Evolutionary conservation across 2,888 invertebrate species (phyloP).

Genomic region (Liposcelis brunnea): DNA sequence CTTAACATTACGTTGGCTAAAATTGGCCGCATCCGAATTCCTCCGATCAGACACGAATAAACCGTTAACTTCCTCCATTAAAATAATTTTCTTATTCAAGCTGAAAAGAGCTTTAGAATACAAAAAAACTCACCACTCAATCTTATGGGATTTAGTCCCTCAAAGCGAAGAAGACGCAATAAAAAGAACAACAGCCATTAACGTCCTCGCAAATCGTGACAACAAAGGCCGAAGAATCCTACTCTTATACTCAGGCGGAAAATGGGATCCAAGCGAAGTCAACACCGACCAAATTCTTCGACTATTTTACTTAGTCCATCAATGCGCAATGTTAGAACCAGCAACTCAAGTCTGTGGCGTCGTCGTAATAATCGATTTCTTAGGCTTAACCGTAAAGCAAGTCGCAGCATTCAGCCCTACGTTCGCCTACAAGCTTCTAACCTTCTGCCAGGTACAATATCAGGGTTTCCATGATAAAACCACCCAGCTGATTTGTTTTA

Average conservation of each 20-base stretch:
- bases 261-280: conserved; percentile 69
- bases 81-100: conserved; percentile 25
- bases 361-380: conserved; percentile 69
- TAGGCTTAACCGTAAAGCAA: conserved; percentile 61
- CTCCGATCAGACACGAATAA: too few relatives aligned
- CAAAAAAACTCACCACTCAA: conserved; percentile 46
- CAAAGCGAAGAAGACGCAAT: conserved; percentile 39
- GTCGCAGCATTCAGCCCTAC: conserved; percentile 74
- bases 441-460: conserved; percentile 51
- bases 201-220: conserved; percentile 64
- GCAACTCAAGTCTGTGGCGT: conserved; percentile 51
- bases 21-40: too few relatives aligned
- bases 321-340: conserved; percentile 68
- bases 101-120: conserved; percentile 62
- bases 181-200: conserved; percentile 54
- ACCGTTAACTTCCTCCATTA: too few relatives aligned
- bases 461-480: too few relatives aligned
- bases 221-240: conserved; percentile 60
- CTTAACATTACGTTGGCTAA: too few relatives aligned
- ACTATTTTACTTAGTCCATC: conserved; percentile 60
- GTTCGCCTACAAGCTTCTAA: conserved; percentile 68
- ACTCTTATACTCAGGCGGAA: conserved; percentile 62
- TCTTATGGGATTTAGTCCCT: conserved; percentile 48
- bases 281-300: conserved; percentile 66
- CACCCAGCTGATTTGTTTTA: too few relatives aligned